Percentiles rank a stretch among this genome's conserved stretches.
These are phyloP conservation scores for Ochropleura leucogaster DNA, from an alignment of 2,888 invertebrate genomes.

Conservation along the genomic window DNA sequence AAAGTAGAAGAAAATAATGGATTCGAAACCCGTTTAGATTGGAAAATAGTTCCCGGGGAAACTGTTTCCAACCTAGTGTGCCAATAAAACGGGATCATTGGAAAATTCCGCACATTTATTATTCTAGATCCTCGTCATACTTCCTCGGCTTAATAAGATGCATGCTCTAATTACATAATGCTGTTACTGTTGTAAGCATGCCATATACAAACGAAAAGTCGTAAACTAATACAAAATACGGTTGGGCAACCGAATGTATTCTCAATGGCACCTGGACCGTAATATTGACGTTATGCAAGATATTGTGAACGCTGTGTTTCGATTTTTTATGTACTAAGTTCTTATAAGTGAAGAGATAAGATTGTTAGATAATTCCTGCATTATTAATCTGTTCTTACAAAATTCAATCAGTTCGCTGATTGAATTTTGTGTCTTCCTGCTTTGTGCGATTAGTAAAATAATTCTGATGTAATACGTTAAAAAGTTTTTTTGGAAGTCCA, in stretches of 20 bases:
- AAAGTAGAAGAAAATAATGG: slow-evolving; percentile 31
- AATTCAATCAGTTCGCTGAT: slow-evolving; percentile 15
- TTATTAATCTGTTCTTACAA: slow-evolving; percentile 40
- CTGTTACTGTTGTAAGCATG: slow-evolving; percentile 45
- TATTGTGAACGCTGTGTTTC: slow-evolving; percentile 65
- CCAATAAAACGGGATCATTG: slow-evolving; percentile 34
- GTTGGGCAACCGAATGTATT: slow-evolving; percentile 80
- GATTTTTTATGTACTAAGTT: slow-evolving; percentile 56
- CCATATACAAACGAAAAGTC: slow-evolving; percentile 64
- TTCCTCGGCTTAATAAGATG: slow-evolving; percentile 37
- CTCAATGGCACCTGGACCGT: slow-evolving; percentile 79
- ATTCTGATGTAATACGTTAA: neutral
- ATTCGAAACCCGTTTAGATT: slow-evolving; percentile 37
- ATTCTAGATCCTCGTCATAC: slow-evolving; percentile 46
- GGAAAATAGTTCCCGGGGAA: slow-evolving; percentile 42
- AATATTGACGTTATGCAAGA: slow-evolving; percentile 75
- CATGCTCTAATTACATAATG: slow-evolving; percentile 68
- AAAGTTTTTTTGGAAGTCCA: neutral
- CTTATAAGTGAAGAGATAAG: slow-evolving; percentile 44
- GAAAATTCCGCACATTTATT: slow-evolving; percentile 58
- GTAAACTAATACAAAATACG: slow-evolving; percentile 75
- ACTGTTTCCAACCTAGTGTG: slow-evolving; percentile 45
- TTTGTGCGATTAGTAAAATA: slow-evolving; percentile 10
- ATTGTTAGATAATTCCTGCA: slow-evolving; percentile 49
- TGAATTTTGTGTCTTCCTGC: slow-evolving; percentile 20